phyloP scores from a whole-genome alignment of 2,113 vertebrate species.

The Globicephala melas region DNA sequence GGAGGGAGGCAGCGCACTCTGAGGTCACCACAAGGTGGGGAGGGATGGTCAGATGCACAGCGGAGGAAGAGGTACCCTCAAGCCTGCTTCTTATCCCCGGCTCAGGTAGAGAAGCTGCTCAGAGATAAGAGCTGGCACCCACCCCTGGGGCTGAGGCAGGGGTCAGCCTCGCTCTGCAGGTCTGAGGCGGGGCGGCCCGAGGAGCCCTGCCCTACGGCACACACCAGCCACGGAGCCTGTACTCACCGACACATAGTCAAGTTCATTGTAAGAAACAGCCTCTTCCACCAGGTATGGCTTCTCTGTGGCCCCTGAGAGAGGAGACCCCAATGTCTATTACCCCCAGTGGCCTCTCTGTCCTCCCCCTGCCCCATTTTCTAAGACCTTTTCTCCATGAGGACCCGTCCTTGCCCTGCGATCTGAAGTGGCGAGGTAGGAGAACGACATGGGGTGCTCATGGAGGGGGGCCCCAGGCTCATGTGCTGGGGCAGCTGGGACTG shows the following conservation, averaged over 20 bases:
- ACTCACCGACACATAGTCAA: conserved; percentile 97
- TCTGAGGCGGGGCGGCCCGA: background rate
- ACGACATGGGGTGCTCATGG: accelerated
- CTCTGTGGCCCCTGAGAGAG: conserved; percentile 91
- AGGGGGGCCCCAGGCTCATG: background rate
- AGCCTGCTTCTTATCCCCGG: background rate
- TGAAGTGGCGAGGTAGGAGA: background rate
- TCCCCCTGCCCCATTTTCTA: accelerated
- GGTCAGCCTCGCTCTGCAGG: background rate
- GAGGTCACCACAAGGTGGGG: background rate
- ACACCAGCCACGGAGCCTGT: background rate
- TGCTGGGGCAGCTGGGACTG: background rate
- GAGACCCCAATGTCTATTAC: conserved; percentile 8
- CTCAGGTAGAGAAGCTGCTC: background rate
- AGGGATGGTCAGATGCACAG: background rate
- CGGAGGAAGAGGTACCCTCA: background rate
- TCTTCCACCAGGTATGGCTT: conserved; percentile 98
- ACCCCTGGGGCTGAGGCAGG: background rate
- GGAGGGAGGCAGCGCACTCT: background rate
- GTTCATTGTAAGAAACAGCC: conserved; percentile 94
- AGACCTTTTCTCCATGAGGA: background rate
- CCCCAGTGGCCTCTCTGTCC: background rate
- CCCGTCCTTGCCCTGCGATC: background rate
- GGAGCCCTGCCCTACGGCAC: background rate
- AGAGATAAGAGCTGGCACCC: background rate